Conservation (phyloP, 2,113 vertebrate species). For the Salvelinus namaycush region DNA sequence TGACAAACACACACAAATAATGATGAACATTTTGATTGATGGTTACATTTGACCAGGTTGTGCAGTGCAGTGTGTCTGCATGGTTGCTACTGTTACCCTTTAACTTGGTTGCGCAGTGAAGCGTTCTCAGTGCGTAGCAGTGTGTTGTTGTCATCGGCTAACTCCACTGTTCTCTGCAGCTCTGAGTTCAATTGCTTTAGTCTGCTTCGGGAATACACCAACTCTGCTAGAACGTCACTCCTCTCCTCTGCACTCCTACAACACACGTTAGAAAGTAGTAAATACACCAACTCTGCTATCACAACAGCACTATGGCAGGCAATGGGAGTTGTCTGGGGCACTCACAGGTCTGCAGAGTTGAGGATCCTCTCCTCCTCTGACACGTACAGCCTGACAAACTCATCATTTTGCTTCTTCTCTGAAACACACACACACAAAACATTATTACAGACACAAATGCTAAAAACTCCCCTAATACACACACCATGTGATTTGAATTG, state of each 20-base stretch:
- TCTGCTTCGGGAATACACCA: not conserved
- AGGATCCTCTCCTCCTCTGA: slow-evolving; percentile 12
- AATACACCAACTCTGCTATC: not conserved
- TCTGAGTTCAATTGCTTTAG: not conserved
- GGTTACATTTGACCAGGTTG: too few species aligned
- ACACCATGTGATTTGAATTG: not conserved
- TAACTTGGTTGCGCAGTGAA: slow-evolving; percentile 24
- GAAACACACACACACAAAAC: not conserved
- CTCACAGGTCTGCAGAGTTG: slow-evolving; percentile 21
- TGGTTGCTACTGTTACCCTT: slow-evolving; percentile 3
- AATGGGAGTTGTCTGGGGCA: too few species aligned
- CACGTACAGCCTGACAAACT: not conserved
- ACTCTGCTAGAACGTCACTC: not conserved
- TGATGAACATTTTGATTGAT: not conserved
- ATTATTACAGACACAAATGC: not conserved
- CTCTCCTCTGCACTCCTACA: not conserved
- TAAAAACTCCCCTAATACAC: not conserved
- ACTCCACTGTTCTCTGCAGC: not conserved
- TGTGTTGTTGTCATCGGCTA: slow-evolving; percentile 19
- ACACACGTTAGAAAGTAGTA: not conserved
- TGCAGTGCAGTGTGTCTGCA: not conserved
- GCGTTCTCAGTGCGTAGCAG: slow-evolving; percentile 22
- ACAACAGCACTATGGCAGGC: too few species aligned
- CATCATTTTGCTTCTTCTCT: slow-evolving; percentile 1
- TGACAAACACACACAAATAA: slow-evolving; percentile 2